Evolutionary conservation across 2,113 vertebrate species (phyloP).

Genomic region (Sturnira hondurensis): DNA sequence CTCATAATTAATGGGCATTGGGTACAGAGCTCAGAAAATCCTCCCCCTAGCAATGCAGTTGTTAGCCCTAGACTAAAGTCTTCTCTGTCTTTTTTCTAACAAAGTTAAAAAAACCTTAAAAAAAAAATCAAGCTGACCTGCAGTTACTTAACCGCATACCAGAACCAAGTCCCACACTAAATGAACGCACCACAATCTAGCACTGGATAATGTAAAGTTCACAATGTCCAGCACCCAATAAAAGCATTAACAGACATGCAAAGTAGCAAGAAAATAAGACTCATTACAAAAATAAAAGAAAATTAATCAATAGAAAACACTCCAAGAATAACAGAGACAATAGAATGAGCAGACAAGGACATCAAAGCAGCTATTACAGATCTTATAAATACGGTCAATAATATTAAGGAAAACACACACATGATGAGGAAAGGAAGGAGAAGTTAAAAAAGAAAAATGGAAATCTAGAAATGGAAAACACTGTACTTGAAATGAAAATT

Average conservation of each 20-base stretch:
- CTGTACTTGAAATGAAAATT: slow-evolving; percentile 14
- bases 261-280: not conserved
- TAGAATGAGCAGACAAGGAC: not conserved
- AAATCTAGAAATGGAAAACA: not conserved
- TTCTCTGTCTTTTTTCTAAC: not conserved
- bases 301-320: not conserved
- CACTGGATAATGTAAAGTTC: not conserved
- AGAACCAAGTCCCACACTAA: not conserved
- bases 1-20: not conserved
- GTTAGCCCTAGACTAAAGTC: not conserved
- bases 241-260: not conserved
- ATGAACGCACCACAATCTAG: not conserved
- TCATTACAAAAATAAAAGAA: not conserved
- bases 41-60: not conserved
- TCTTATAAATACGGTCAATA: not conserved
- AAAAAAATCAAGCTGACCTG: not conserved
- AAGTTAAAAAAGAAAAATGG: not conserved
- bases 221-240: not conserved
- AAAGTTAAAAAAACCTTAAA: not conserved
- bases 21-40: not conserved
- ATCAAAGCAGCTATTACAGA: not conserved
- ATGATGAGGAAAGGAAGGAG: not conserved
- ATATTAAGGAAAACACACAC: not conserved
- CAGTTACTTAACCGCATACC: not conserved
- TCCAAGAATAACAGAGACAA: not conserved